These are phyloP conservation scores for Botia kubotai DNA, from an alignment of 2,797 vertebrate genomes.

Conservation along the genomic window DNA sequence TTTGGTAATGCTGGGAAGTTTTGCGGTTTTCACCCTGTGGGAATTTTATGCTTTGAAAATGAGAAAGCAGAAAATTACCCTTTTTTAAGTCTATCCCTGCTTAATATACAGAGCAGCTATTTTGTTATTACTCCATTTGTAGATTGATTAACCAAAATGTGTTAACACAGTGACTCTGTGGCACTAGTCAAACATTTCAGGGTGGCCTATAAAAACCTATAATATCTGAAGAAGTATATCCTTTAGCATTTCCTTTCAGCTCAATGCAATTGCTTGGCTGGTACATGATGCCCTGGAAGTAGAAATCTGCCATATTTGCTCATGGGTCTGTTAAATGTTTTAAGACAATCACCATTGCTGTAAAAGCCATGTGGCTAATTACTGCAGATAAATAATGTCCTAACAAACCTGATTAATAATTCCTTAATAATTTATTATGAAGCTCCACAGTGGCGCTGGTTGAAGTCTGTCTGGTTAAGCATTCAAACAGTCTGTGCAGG, in stretches of 20 bases:
- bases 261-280: background rate
- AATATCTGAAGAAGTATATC: too few species aligned
- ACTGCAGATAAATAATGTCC: too few species aligned
- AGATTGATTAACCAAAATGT: too few species aligned
- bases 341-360: too few species aligned
- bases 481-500: slow-evolving; percentile 10
- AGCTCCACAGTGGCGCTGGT: background rate
- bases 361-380: too few species aligned
- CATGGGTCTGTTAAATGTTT: too few species aligned
- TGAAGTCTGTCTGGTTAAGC: slow-evolving; percentile 8
- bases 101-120: background rate
- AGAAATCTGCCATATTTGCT: background rate
- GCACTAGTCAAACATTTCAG: background rate
- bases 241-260: too few species aligned
- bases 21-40: background rate
- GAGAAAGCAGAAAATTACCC: background rate
- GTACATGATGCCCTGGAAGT: background rate
- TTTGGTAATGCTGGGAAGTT: slow-evolving; percentile 4
- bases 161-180: too few species aligned
- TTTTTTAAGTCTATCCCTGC: too few species aligned
- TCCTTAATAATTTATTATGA: slow-evolving; percentile 7
- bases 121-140: background rate
- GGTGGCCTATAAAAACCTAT: background rate
- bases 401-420: too few species aligned
- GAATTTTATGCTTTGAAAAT: slow-evolving; percentile 7